Percentiles rank a stretch among this genome's conserved stretches.
Conservation (phyloP, 2,113 vertebrate genomes). For the Prietella phreatophila region DNA sequence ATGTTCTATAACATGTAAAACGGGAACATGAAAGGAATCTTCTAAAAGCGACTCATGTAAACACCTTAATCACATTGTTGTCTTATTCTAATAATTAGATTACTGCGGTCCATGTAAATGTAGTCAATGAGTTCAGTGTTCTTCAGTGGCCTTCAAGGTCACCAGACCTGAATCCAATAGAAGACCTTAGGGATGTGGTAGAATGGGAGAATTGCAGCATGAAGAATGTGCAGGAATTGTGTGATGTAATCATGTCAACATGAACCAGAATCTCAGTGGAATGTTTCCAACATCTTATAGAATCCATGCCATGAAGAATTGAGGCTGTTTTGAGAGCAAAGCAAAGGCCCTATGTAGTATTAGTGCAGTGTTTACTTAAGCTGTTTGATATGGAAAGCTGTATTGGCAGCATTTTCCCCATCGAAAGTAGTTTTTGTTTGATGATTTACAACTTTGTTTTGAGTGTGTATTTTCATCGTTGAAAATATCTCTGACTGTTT, state of each 20-base stretch:
- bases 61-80: too few relatives aligned
- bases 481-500: neutral
- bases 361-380: neutral
- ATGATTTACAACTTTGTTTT: neutral
- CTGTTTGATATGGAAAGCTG: neutral
- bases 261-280: neutral
- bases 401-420: neutral
- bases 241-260: neutral
- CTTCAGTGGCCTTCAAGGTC: neutral
- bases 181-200: neutral
- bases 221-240: too few relatives aligned
- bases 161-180: neutral
- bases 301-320: neutral
- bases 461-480: neutral
- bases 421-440: neutral
- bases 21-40: too few relatives aligned
- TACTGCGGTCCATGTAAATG: too few relatives aligned
- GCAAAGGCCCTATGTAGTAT: neutral
- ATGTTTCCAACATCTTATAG: neutral
- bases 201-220: neutral
- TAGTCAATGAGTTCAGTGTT: neutral
- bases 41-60: too few relatives aligned
- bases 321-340: neutral
- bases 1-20: too few relatives aligned
- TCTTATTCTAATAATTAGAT: too few relatives aligned